Conservation (phyloP, 2,888 invertebrate species). For the Drosophila mercatorum region DNA sequence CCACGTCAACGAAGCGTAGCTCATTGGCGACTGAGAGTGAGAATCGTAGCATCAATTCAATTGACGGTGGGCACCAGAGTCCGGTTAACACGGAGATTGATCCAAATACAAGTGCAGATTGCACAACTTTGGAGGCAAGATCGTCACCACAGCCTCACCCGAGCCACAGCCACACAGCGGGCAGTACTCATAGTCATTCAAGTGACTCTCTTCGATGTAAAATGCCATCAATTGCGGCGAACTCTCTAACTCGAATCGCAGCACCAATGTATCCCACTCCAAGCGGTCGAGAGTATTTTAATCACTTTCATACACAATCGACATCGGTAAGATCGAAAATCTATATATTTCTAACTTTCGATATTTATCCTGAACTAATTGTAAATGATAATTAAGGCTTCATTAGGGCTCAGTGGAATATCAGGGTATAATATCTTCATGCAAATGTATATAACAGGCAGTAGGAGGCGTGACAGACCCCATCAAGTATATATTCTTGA, state of each 20-base stretch:
- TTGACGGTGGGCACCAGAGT: constrained; percentile 55
- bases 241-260: constrained; percentile 82
- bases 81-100: constrained; percentile 50
- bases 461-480: too few species aligned
- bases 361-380: too few species aligned
- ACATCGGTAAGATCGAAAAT: constrained; percentile 85
- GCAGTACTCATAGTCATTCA: constrained; percentile 42
- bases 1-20: constrained; percentile 82
- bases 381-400: too few species aligned
- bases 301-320: constrained; percentile 97
- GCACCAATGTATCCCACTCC: constrained; percentile 85
- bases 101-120: constrained; percentile 28
- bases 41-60: constrained; percentile 27
- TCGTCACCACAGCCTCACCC: constrained; percentile 56
- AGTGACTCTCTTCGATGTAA: constrained; percentile 52
- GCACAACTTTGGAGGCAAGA: constrained; percentile 64
- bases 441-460: too few species aligned
- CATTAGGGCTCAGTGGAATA: too few species aligned
- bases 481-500: too few species aligned
- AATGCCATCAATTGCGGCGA: constrained; percentile 52
- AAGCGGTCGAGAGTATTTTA: constrained; percentile 89
- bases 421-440: too few species aligned
- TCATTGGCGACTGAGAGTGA: constrained; percentile 41
- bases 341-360: background rate
- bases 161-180: constrained; percentile 50